These are phyloP conservation scores for Acleris holmiana DNA, from an alignment of 2,888 invertebrate species.

Conservation along the genomic window DNA sequence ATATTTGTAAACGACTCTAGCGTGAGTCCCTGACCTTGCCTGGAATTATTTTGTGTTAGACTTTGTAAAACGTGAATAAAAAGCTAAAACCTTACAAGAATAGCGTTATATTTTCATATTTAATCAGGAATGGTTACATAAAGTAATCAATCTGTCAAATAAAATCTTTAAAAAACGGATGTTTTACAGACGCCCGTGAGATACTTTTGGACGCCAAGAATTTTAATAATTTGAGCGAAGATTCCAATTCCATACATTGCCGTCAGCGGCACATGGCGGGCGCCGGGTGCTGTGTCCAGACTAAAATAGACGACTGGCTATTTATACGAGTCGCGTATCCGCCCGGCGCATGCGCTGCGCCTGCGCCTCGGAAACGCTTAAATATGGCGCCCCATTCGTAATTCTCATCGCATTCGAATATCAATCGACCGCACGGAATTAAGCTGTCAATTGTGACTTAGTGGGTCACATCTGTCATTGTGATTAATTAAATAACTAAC, in stretches of 20 bases:
- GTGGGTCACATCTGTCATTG: constrained; percentile 12
- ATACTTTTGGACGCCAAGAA: constrained; percentile 49
- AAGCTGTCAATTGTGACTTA: constrained; percentile 19
- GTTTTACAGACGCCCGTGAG: background rate
- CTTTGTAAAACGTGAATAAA: background rate
- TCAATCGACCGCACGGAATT: constrained; percentile 11
- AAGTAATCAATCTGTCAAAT: background rate
- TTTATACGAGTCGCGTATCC: constrained; percentile 78
- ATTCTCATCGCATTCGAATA: background rate
- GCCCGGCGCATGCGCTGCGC: constrained; percentile 70
- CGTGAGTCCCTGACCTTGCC: constrained; percentile 65
- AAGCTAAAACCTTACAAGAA: background rate
- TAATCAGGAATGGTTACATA: background rate
- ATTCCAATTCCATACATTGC: constrained; percentile 65
- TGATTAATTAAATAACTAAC: constrained; percentile 13
- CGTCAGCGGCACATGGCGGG: constrained; percentile 74
- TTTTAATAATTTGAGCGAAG: constrained; percentile 69
- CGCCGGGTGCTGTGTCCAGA: constrained; percentile 70
- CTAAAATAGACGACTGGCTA: constrained; percentile 77
- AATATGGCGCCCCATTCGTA: constrained; percentile 54
- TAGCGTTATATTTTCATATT: too few relatives aligned
- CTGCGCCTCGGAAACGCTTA: constrained; percentile 43
- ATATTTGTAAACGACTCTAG: constrained; percentile 73
- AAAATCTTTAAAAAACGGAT: background rate
- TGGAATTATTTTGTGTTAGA: constrained; percentile 9